Conservation (phyloP, 2,888 invertebrate genomes). For the Sesia bembeciformis region DNA sequence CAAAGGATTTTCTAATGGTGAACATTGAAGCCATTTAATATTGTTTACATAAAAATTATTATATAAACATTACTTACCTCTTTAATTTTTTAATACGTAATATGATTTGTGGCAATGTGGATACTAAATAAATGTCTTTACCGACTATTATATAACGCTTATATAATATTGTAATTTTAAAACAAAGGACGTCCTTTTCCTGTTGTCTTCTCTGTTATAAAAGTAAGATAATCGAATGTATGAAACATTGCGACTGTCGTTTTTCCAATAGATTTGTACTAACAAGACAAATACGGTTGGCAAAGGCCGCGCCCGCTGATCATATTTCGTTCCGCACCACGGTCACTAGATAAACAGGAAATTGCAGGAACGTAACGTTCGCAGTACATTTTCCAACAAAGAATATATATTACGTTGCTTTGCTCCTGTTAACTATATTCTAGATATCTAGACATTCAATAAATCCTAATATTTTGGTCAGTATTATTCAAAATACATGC, state of each 20-base stretch:
- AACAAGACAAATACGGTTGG: constrained; percentile 48
- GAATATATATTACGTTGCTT: neutral
- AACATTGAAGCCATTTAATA: too few species aligned
- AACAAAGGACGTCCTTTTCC: too few species aligned
- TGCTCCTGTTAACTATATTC: neutral
- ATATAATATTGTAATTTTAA: too few species aligned
- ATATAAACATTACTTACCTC: too few species aligned
- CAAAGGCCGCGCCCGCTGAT: constrained; percentile 24
- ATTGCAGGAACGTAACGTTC: constrained; percentile 8
- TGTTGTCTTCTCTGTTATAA: neutral
- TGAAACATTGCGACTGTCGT: constrained; percentile 28
- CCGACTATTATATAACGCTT: too few species aligned
- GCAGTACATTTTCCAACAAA: neutral
- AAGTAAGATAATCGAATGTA: constrained; percentile 5
- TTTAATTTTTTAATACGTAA: too few species aligned
- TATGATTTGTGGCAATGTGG: too few species aligned
- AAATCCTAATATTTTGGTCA: neutral
- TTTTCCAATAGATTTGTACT: constrained; percentile 55
- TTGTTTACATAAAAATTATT: too few species aligned
- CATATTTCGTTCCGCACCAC: constrained; percentile 35
- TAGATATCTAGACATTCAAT: neutral
- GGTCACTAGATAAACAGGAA: constrained; percentile 35
- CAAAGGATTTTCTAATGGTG: too few species aligned
- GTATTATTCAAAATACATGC: neutral
- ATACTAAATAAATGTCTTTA: too few species aligned